Evolutionary conservation across 2,113 vertebrate species (phyloP).

Genomic region (Ammodytes dubius): DNA sequence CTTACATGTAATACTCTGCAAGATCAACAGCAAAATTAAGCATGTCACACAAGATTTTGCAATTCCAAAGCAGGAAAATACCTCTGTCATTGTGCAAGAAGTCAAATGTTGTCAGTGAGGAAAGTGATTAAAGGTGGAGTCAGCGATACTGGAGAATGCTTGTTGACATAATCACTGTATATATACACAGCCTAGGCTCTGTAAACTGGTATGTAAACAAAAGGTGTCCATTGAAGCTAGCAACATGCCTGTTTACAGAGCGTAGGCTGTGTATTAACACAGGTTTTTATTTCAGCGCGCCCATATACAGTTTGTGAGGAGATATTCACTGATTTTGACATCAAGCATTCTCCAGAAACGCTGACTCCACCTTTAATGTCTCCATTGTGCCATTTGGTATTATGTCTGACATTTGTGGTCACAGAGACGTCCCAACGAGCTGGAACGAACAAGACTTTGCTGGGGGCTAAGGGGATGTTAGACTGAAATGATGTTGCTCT

Average conservation of each 20-base stretch:
- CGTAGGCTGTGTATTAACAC: no score
- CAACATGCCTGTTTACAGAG: no score
- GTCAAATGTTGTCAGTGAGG: constrained; percentile 19
- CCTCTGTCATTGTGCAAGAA: constrained; percentile 36
- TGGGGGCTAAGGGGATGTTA: constrained; percentile 36
- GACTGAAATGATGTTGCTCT: constrained; percentile 10
- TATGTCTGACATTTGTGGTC: constrained; percentile 62
- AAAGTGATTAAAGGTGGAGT: constrained; percentile 12
- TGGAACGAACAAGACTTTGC: constrained; percentile 1
- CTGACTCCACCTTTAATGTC: neutral
- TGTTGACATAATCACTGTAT: no score
- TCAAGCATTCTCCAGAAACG: no score
- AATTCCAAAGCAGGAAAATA: constrained; percentile 34
- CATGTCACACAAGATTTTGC: constrained; percentile 50
- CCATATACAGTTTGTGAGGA: no score
- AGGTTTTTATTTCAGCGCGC: no score
- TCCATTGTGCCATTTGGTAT: constrained; percentile 40
- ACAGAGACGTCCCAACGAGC: constrained; percentile 32
- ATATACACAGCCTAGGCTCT: no score
- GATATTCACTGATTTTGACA: no score
- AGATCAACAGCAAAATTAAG: constrained; percentile 54
- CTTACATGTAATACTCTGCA: constrained; percentile 53
- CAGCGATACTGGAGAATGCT: no score
- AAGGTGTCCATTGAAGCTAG: no score
- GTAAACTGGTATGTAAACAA: no score